A percentile compares a stretch with the other conserved stretches of the same genome.
Conservation (phyloP, 1,140 invertebrate species). For the Cephus cinctus region DNA sequence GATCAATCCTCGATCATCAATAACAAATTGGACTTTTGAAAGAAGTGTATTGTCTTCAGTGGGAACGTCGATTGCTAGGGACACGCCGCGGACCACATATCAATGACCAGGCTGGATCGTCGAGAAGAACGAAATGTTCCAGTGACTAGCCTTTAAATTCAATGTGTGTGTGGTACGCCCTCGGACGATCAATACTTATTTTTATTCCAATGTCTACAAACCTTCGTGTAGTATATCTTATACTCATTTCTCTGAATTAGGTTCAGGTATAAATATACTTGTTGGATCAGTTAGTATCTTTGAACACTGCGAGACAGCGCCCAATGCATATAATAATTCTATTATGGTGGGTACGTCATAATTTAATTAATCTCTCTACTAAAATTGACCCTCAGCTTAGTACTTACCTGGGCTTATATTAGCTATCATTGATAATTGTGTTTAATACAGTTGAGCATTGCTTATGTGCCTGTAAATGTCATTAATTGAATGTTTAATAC, state of each 20-base stretch:
- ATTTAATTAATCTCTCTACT: not conserved
- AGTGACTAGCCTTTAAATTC: conserved; percentile 42
- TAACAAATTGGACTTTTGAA: no score
- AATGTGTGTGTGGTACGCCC: conserved; percentile 39
- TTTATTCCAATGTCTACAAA: not conserved
- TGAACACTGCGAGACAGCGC: no score
- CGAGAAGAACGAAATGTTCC: conserved; percentile 29
- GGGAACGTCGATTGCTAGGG: conserved; percentile 42
- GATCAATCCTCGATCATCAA: no score
- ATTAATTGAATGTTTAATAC: no score
- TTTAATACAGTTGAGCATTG: not conserved
- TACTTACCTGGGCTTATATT: not conserved
- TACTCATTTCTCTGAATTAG: not conserved
- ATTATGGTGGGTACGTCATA: not conserved
- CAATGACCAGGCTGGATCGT: conserved; percentile 36
- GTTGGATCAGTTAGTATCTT: not conserved
- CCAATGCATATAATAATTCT: no score
- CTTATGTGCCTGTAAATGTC: not conserved
- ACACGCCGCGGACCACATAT: conserved; percentile 45
- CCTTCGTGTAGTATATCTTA: not conserved
- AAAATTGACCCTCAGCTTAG: not conserved
- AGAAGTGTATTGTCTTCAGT: conserved; percentile 30
- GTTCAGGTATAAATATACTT: not conserved
- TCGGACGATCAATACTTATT: conserved; percentile 29
- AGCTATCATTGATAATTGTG: not conserved